Base-by-base conservation (phyloP, 2,888 invertebrate genomes). In the Ormyrus nitidulus region DNA sequence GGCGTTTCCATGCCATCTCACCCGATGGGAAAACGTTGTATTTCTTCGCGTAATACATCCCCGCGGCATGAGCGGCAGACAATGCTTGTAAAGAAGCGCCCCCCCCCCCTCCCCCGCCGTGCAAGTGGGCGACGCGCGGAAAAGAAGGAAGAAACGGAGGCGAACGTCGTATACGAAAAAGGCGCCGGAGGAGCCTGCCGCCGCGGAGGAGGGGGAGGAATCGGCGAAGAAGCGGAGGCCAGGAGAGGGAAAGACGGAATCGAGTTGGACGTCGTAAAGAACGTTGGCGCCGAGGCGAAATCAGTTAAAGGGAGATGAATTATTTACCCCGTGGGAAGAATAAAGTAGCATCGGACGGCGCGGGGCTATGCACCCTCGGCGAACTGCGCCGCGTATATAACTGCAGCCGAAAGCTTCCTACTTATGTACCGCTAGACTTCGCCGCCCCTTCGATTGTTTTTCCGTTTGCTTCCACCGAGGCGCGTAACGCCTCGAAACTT, bases 201-300 rank as follows among this genome's bases (percentile, higher is more conserved):
- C n/a, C 68, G 68, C 71, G 13, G 46, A 49, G 19, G 61, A 44
- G 34, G 7, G 19, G 34, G 68, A 13, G n/a, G n/a, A 73, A 10
- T 9, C 34, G 34, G 44, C 5, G n/a, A 46, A 34, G 48, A 34
- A 51, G 5, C 8, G 46, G 54, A 3, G 13, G 58, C 8, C 54
- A 53, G 54, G 51, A 69, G 49, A 58, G 49, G 61, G 49, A 51
- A 59, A 53, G 69, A 68, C 72, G 34, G 70, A 77, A 81, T 74
- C 58, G 77, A 83, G 82, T 79, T 81, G 82, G 84, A 85, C 84
- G 85, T 88, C 89, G 87, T 88, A 89, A 89, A 89, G 86, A 87
- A 87, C 84, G 82, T 86, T 86, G 88, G 89, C 88, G 88, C 88
- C 89, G 80, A 56, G 74, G 84, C 82, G 82, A 85, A 87, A 87